Percentiles rank a stretch among this genome's conserved stretches.
These are phyloP conservation scores for Forbesichthys agassizii DNA, from an alignment of 2,113 vertebrate species.

Conservation along the genomic window DNA sequence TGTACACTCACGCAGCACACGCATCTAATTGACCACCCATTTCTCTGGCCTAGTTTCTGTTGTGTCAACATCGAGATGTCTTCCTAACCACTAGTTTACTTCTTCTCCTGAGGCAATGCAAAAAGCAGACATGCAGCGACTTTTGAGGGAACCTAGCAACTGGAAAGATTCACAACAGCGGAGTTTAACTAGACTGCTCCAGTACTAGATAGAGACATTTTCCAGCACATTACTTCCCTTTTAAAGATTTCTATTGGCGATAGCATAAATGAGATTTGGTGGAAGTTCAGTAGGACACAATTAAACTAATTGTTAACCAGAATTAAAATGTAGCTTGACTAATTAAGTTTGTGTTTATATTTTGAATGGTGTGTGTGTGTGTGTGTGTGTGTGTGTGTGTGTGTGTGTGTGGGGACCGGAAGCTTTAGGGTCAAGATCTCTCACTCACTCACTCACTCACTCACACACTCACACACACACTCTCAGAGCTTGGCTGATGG, in stretches of 20 bases:
- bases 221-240: slow-evolving; percentile 7
- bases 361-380: slow-evolving; percentile 11
- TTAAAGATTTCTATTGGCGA: slow-evolving; percentile 20
- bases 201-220: neutral
- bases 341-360: neutral
- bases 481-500: slow-evolving; percentile 60
- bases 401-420: slow-evolving; percentile 30
- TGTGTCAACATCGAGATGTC: slow-evolving; percentile 19
- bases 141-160: slow-evolving; percentile 38
- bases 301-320: neutral
- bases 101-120: too few relatives aligned
- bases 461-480: neutral
- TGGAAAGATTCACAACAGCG: slow-evolving; percentile 32
- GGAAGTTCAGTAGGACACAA: slow-evolving; percentile 1
- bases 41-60: neutral
- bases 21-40: neutral
- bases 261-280: slow-evolving; percentile 1
- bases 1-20: too few relatives aligned
- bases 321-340: neutral
- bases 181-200: neutral
- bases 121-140: neutral
- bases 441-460: slow-evolving; percentile 10
- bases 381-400: neutral
- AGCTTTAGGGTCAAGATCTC: slow-evolving; percentile 53
- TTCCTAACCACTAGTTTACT: too few relatives aligned